Evolutionary conservation across 2,888 invertebrate genomes (phyloP), one percentile per base, ranked within the genome.

Genomic region (Tineola bisselliella): DNA sequence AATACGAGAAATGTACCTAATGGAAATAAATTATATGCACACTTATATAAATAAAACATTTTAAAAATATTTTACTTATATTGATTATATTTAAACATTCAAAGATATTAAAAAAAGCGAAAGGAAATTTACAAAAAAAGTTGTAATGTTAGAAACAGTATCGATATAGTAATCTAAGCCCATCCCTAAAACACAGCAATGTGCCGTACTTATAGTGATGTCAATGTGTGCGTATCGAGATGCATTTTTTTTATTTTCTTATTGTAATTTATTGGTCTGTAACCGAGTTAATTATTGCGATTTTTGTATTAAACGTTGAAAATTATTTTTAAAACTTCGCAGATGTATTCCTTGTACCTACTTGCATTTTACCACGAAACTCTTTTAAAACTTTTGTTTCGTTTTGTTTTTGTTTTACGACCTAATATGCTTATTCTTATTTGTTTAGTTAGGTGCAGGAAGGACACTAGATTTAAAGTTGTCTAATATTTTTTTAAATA

Each of bases 271-370:
- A 87, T 87, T 81, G 81, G 83, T 78, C 84, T 86, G 86, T 84
- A 86, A 84, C 84, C 79, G 84, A 84, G 84, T 86, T 86, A 87
- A 87, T 87, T 87, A 87, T 86, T 86, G 80, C 82, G 80, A 87
- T 87, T 87, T 87, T 87, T 86, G 86, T 84, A 86, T 86, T 86
- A 86, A 87, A 87, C 84, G 84, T 79, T 84, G 84, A 76, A 86
- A 83, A 86, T 86, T 84, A 87, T 86, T 86, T 86, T 86, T 83
- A 86, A 43, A 30, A 77, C 79, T 65, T 72, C 70, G 77, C 79
- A 79, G 77, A 79, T 76, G 77, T 74, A 68, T 66, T 69, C 25
- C 33, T n/a, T 19, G 68, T 67, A 67, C 25, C n/a, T n/a, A 71
- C 68, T 66, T 67, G 63, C 73, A 77, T 81, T 81, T 79, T 84